Evolutionary conservation across 2,113 vertebrate species (phyloP).

Genomic region (Ariopsis seemanni): DNA sequence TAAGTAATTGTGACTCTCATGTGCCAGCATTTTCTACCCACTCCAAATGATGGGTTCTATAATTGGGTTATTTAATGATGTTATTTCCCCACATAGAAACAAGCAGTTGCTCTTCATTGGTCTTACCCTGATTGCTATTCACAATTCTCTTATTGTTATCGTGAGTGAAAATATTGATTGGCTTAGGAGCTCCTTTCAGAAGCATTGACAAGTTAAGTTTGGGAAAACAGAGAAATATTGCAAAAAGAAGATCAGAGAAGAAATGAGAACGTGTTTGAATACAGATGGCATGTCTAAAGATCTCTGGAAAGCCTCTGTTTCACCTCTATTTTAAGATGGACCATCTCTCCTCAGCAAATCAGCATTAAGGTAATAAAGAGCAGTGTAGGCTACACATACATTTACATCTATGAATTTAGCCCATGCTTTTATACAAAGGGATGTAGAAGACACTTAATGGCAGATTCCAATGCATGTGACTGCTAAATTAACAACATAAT

Average conservation of each 20-base stretch:
- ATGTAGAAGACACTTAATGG: not conserved
- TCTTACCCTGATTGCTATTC: slow-evolving; percentile 48
- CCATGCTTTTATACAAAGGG: not conserved
- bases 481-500: not conserved
- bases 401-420: not conserved
- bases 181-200: not conserved
- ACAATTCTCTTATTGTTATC: slow-evolving; percentile 39
- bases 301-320: not conserved
- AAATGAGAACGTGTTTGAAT: not conserved
- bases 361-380: not conserved
- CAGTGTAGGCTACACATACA: not conserved
- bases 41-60: slow-evolving; percentile 52
- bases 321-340: not conserved
- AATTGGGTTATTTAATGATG: slow-evolving; percentile 55
- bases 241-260: not conserved
- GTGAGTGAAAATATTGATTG: slow-evolving; percentile 25
- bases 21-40: slow-evolving; percentile 39
- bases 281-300: not conserved
- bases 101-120: slow-evolving; percentile 42
- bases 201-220: slow-evolving; percentile 19
- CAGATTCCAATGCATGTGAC: not conserved
- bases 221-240: not conserved
- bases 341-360: not conserved
- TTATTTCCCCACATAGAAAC: slow-evolving; percentile 31
- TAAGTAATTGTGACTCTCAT: slow-evolving; percentile 52